phyloP scores from a whole-genome alignment of 2,113 vertebrate genomes.

The Mungos mungo region DNA sequence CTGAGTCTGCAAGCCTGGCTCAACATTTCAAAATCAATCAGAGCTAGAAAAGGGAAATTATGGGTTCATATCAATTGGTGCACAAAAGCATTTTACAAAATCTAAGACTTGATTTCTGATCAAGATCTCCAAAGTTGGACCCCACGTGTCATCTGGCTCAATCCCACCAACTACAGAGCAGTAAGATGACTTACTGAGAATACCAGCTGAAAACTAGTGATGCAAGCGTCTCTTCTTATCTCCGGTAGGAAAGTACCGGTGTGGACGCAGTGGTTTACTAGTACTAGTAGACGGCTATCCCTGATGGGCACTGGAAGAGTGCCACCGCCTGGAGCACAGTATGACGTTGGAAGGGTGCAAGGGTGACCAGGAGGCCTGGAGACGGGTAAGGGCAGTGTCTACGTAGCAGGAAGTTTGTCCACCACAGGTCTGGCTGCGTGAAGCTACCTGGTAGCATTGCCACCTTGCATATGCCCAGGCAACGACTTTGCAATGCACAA shows the following conservation, averaged over 20 bases:
- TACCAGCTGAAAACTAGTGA: too few relatives aligned
- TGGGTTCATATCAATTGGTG: not conserved
- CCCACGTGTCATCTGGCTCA: not conserved
- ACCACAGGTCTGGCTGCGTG: accelerated
- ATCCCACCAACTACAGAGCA: not conserved
- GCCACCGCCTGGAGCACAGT: not conserved
- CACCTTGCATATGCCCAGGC: not conserved
- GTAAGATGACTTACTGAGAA: not conserved
- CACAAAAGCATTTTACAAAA: not conserved
- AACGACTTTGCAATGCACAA: not conserved
- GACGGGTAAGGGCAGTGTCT: not conserved
- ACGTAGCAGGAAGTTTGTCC: not conserved
- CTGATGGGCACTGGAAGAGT: not conserved
- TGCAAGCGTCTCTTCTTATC: not conserved
- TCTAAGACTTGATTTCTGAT: not conserved
- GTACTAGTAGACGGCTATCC: not conserved
- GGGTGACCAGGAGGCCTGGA: not conserved
- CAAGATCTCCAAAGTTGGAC: not conserved
- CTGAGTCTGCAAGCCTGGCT: not conserved
- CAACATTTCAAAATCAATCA: not conserved
- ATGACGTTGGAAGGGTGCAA: not conserved
- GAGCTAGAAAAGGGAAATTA: not conserved
- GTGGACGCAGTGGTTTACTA: not conserved
- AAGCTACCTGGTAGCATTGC: not conserved
- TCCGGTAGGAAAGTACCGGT: not conserved